Evolutionary conservation across 2,888 invertebrate genomes (phyloP).

Genomic region (Rutpela maculata): DNA sequence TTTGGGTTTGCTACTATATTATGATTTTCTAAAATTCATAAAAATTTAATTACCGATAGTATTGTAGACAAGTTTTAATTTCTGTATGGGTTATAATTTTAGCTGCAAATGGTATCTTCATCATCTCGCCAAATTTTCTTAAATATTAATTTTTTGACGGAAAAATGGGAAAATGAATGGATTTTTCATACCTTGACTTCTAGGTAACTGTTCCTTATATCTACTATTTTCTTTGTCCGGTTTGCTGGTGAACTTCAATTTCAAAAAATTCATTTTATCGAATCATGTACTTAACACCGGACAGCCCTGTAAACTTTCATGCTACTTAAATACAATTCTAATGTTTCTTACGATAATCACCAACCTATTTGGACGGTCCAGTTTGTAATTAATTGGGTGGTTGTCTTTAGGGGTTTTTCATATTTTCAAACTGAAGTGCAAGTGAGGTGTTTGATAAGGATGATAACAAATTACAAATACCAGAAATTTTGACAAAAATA

Average conservation of each 20-base stretch:
- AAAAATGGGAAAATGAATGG: background rate
- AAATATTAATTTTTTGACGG: background rate
- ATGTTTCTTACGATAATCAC: background rate
- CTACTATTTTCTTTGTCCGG: slow-evolving; percentile 47
- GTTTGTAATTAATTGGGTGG: background rate
- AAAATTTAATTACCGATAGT: slow-evolving; percentile 56
- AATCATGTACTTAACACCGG: slow-evolving; percentile 46
- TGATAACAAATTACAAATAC: slow-evolving; percentile 40
- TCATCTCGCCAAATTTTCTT: slow-evolving; percentile 47
- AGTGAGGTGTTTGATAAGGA: slow-evolving; percentile 24
- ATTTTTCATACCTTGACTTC: slow-evolving; percentile 47
- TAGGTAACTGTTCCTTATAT: slow-evolving; percentile 26
- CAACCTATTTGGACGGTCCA: slow-evolving; percentile 32
- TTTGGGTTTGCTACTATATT: slow-evolving; percentile 54
- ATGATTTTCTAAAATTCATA: slow-evolving; percentile 55
- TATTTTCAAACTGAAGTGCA: background rate
- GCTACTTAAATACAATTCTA: too few species aligned
- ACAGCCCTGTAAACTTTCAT: slow-evolving; percentile 51
- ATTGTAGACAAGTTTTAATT: slow-evolving; percentile 50
- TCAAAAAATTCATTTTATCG: slow-evolving; percentile 62
- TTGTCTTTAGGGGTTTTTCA: background rate
- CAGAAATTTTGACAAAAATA: slow-evolving; percentile 47
- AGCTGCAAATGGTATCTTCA: slow-evolving; percentile 56
- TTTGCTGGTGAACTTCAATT: slow-evolving; percentile 59
- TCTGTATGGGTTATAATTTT: slow-evolving; percentile 34